Evolutionary conservation across 2,113 vertebrate genomes (phyloP).

Genomic region (Nothobranchius kuhntae): DNA sequence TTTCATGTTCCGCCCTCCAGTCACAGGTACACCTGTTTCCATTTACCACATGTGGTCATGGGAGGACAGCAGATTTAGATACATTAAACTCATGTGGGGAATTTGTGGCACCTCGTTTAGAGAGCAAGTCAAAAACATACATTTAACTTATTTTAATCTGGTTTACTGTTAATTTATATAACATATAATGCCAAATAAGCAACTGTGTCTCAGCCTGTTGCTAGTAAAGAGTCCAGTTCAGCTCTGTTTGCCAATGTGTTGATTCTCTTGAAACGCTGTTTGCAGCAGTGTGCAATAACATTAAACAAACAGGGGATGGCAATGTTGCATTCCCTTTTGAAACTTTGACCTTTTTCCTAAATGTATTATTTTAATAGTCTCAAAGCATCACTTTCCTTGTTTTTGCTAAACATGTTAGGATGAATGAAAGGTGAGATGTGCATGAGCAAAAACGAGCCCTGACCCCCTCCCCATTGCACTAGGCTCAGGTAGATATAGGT

Average conservation of each 20-base stretch:
- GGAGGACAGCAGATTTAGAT: neutral
- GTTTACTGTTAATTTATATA: too few relatives aligned
- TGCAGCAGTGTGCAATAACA: conserved; percentile 51
- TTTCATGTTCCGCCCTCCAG: conserved; percentile 26
- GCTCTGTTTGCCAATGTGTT: neutral
- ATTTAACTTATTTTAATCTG: too few relatives aligned
- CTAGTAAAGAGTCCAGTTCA: conserved; percentile 16
- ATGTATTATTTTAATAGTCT: conserved; percentile 1
- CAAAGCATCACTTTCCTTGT: conserved; percentile 28
- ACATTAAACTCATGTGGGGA: neutral
- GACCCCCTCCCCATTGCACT: conserved; percentile 5
- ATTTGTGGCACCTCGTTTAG: conserved; percentile 2
- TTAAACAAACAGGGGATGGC: conserved; percentile 67
- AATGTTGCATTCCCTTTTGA: conserved; percentile 67
- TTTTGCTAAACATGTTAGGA: conserved; percentile 8
- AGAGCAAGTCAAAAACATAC: neutral
- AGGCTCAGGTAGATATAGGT: conserved; percentile 44
- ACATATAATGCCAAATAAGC: neutral
- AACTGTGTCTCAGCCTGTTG: conserved; percentile 11
- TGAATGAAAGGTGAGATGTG: conserved; percentile 29
- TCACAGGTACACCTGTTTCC: conserved; percentile 30
- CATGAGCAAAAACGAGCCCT: neutral
- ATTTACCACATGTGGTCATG: conserved; percentile 9
- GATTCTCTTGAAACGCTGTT: too few relatives aligned
- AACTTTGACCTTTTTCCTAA: neutral